Evolutionary conservation across 2,113 vertebrate genomes (phyloP), one percentile per base, ranked within the genome.

Genomic region (Perccottus glenii): DNA sequence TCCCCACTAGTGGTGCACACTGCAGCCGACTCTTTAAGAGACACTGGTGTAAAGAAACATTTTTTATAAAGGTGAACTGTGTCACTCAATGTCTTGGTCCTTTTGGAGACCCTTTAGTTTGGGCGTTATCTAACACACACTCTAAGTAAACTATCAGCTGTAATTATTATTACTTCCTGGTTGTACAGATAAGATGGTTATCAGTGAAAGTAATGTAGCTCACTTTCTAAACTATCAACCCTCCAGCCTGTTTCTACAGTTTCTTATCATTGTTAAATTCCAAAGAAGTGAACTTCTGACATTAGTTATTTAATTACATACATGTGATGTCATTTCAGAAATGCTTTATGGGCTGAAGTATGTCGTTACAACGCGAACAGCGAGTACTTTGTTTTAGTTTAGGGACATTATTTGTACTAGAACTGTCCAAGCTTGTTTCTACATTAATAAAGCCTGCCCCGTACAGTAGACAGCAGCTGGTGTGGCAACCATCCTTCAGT

Each of bases 401-500:
- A 3, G 11, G 19, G 6, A 11, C 12, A 53, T 53, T 53, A 3
- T 53, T 27, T 19, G 16, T 50, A 8, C 32, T 14, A 33, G 10
- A 33, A 40, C 6, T 35, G 51, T 8, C 5, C 6, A 38, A 59
- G 55, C 48, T 64, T 60, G 53, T 53, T 32, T 27, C 48, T 51
- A 46, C 12, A 16, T n/a, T 40, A 40, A 8, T 40, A 8, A 40
- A 40, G 38, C 38, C 38, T 40, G 8, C 38, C 5, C 38, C 5
- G 38, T 40, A 40, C 44, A 6, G 70, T 1, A 44, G 74, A 32
- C 38, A 49, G 6, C 19, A 11, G 57, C 51, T 42, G 45, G 46
- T 85, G 67, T 58, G 70, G 62, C 81, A 63, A 40, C 55, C 15
- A 5, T 47, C 53, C 65, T 47, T 78, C 60, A 49, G 67, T 64